Evolutionary conservation across 2,797 vertebrate genomes (phyloP).

Genomic region (Ctenopoma kingsleyae): DNA sequence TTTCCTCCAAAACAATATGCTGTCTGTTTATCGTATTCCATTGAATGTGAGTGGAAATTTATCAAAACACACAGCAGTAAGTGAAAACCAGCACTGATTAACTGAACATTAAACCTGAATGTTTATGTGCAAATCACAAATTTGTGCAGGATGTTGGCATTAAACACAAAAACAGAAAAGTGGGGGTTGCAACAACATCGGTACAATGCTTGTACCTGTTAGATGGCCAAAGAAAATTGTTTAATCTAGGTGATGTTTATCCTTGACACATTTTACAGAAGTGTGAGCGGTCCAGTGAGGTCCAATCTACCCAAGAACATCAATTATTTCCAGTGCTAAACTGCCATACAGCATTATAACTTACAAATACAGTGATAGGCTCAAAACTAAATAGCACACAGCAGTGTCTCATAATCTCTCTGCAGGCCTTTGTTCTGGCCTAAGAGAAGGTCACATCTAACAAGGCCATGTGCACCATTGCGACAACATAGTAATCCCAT

Average conservation of each 20-base stretch:
- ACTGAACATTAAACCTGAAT: neutral
- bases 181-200: neutral
- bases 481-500: slow-evolving; percentile 76
- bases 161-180: neutral
- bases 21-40: neutral
- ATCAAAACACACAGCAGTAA: neutral
- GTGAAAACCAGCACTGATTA: neutral
- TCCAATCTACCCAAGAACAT: neutral
- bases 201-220: neutral
- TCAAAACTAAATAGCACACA: slow-evolving; percentile 19
- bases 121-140: slow-evolving; percentile 3
- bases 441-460: slow-evolving; percentile 71
- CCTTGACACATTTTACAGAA: neutral
- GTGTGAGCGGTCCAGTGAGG: neutral
- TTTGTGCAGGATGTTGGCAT: neutral
- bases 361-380: neutral
- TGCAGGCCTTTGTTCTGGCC: slow-evolving; percentile 54
- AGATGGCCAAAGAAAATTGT: neutral
- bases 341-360: neutral
- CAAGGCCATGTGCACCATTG: slow-evolving; percentile 69
- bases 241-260: neutral
- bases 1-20: neutral
- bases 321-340: neutral
- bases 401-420: slow-evolving; percentile 40
- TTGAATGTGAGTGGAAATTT: neutral